Evolutionary conservation across 2,888 invertebrate species (phyloP).

Genomic region (Onthophagus sagittarius): DNA sequence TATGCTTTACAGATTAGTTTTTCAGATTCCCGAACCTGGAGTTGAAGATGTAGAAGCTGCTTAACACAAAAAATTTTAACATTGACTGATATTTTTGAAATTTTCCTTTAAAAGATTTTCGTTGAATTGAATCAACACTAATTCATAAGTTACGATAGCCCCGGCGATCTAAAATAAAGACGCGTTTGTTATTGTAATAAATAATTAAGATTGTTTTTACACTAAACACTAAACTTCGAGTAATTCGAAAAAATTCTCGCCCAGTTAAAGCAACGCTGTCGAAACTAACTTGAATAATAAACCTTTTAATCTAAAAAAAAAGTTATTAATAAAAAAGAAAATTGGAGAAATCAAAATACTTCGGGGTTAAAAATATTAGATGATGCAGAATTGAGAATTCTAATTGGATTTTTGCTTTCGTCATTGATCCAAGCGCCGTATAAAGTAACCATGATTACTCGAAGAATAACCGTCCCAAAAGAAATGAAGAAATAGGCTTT

Average conservation of each 20-base stretch:
- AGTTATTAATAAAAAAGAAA: not conserved
- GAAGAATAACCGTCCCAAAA: slow-evolving; percentile 42
- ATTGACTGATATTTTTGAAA: not conserved
- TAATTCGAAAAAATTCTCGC: slow-evolving; percentile 40
- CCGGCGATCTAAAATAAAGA: slow-evolving; percentile 5
- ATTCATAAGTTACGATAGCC: slow-evolving; percentile 1
- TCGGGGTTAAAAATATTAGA: slow-evolving; percentile 56
- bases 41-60: too few species aligned
- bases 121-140: slow-evolving; percentile 3
- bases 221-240: slow-evolving; percentile 27
- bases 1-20: too few species aligned
- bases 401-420: slow-evolving; percentile 38
- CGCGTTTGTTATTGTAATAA: too few species aligned
- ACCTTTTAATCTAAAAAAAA: slow-evolving; percentile 38
- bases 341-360: slow-evolving; percentile 5
- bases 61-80: too few species aligned
- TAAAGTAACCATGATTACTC: slow-evolving; percentile 38
- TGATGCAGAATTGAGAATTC: slow-evolving; percentile 60
- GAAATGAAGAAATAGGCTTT: slow-evolving; percentile 38
- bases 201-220: slow-evolving; percentile 23
- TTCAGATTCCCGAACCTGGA: too few species aligned
- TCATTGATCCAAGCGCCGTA: slow-evolving; percentile 42
- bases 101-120: slow-evolving; percentile 1
- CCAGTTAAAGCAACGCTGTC: slow-evolving; percentile 43
- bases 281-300: slow-evolving; percentile 42